Base-by-base conservation (phyloP, 2,888 invertebrate genomes). In the Thymelicus sylvestris region DNA sequence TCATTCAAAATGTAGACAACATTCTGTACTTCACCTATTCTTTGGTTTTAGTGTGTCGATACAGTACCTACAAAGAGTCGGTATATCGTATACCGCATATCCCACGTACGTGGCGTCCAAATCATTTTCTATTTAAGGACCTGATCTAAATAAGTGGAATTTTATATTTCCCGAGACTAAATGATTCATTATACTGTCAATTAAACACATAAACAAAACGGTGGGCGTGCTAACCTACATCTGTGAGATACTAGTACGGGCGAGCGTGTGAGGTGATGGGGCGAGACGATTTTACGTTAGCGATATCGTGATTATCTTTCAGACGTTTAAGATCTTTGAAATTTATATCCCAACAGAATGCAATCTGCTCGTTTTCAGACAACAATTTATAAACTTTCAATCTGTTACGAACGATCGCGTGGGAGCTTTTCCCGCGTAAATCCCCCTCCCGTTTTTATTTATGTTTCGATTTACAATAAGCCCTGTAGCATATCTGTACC, bases 171-270 rank as follows among this genome's bases (percentile, higher is more conserved):
- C 65, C 70, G 69, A 57, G 69, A 70, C 52, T 70, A 19, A 70
- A 70, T 70, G 70, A 70, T 70, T 70, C 70, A 70, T 70, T 70
- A 70, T 70, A 59, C 70, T 70, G 70, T 65, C 70, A 70, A 70
- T 70, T 70, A 70, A 65, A 70, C 41, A 70, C 60, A 70, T 65
- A 70, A 70, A 70, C 69, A 69, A 52, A 38, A 50, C 64, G 6
- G 12, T 38, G 50, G 24, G 65, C 60, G 41, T 50, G 70, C 69
- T 65, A 60, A 70, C 65, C 70, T 65, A 70, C 70, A 65, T 52
- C 70, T 65, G 13, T 57, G 59, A 65, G 50, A 65, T 70, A 70
- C 41, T 6, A 31, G 47, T 13, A 10, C 3, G 41, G 39, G 59
- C 65, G 3, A 65, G 70, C 60, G 31, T 65, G 65, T n/a, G n/a